phyloP scores from a whole-genome alignment of 2,113 vertebrate species.

The Pogonocichla stellata region DNA sequence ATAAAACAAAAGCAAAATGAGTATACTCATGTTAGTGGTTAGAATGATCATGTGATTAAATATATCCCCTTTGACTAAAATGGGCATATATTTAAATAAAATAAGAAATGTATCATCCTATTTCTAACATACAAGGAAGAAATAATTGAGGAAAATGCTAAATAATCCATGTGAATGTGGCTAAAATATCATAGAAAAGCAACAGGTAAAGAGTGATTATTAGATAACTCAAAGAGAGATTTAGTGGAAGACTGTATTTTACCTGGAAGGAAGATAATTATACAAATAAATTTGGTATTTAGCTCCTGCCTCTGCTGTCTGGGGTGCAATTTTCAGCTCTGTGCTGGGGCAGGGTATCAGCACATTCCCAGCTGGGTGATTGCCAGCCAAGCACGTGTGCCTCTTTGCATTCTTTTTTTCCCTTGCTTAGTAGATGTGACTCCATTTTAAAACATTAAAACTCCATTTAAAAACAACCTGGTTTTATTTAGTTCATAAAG shows the following conservation, averaged over 20 bases:
- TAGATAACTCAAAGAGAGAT: neutral
- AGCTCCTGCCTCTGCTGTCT: neutral
- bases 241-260: neutral
- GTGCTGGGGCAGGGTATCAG: neutral
- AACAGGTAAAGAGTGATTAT: neutral
- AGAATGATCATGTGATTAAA: neutral
- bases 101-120: neutral
- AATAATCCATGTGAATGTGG: accelerated
- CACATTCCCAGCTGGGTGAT: neutral
- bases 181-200: neutral
- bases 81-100: neutral
- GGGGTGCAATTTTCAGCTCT: neutral
- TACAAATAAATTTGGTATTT: neutral
- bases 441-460: neutral
- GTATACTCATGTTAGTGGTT: neutral
- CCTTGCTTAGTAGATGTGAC: neutral
- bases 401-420: neutral
- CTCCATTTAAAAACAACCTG: neutral
- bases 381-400: neutral
- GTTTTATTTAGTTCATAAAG: neutral
- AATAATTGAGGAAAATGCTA: neutral
- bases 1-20: neutral
- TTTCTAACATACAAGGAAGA: neutral
- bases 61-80: neutral
- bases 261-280: neutral